Evolutionary conservation across 2,797 vertebrate species (phyloP).

Genomic region (Heteromormyrus szaboi): DNA sequence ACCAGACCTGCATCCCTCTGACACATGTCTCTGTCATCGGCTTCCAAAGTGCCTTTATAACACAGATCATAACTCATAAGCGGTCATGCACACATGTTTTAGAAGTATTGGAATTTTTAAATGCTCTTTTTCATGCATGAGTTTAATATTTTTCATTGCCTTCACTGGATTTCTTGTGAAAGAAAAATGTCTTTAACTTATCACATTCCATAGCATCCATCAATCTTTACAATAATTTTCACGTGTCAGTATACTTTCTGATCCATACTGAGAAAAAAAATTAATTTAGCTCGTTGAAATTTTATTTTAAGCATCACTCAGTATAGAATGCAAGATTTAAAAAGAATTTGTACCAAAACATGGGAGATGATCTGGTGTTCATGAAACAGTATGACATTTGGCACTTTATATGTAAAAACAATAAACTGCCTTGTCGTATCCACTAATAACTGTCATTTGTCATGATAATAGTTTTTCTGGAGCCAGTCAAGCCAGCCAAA

Average conservation of each 20-base stretch:
- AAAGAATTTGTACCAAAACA: not conserved
- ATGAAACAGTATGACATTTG: not conserved
- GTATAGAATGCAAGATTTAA: not conserved
- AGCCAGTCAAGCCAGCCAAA: not conserved
- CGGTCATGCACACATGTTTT: not conserved
- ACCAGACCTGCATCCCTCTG: not conserved
- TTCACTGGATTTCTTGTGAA: not conserved
- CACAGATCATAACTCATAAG: not conserved
- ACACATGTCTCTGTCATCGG: not conserved
- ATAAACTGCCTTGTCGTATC: not conserved
- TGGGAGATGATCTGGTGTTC: not conserved
- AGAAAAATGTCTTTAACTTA: not conserved
- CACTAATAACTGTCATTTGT: not conserved
- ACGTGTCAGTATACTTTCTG: not conserved
- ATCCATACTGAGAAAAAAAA: not conserved
- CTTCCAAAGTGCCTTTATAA: not conserved
- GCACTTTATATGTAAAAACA: not conserved
- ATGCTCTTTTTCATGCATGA: not conserved
- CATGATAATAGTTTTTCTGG: not conserved
- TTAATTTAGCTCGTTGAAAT: not conserved
- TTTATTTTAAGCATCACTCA: not conserved
- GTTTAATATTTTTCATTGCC: not conserved
- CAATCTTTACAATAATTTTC: not conserved
- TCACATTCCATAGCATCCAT: not conserved
- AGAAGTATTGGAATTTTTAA: not conserved